phyloP scores from a whole-genome alignment of 1,140 invertebrate genomes.

The Brachystomella parvula region DNA sequence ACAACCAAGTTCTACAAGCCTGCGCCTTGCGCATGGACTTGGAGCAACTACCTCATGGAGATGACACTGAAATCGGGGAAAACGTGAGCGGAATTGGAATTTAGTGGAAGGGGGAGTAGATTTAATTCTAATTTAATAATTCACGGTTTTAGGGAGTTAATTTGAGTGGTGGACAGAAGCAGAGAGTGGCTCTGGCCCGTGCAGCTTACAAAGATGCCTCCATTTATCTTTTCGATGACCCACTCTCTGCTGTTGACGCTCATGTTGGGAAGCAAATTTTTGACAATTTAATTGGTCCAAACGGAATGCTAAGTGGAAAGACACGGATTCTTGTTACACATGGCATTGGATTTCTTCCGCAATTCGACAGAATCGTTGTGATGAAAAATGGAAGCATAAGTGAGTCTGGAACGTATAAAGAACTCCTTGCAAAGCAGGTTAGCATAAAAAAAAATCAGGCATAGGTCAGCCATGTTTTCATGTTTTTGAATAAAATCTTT shows the following conservation, averaged over 20 bases:
- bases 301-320: slow-evolving; percentile 38
- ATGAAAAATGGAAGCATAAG: slow-evolving; percentile 72
- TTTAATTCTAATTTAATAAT: not conserved
- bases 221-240: slow-evolving; percentile 55
- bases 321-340: slow-evolving; percentile 49
- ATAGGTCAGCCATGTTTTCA: not conserved
- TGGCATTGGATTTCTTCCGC: slow-evolving; percentile 75
- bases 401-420: slow-evolving; percentile 73
- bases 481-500: not conserved
- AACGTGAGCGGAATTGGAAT: slow-evolving; percentile 41
- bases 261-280: slow-evolving; percentile 50
- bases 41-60: slow-evolving; percentile 50
- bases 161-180: slow-evolving; percentile 56
- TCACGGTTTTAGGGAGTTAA: slow-evolving; percentile 46
- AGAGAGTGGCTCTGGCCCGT: slow-evolving; percentile 52
- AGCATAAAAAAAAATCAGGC: not conserved
- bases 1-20: slow-evolving; percentile 45
- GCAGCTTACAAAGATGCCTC: slow-evolving; percentile 40
- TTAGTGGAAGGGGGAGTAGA: no score
- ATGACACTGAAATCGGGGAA: slow-evolving; percentile 58
- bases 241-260: slow-evolving; percentile 52
- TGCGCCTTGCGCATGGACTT: slow-evolving; percentile 53
- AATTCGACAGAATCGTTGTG: slow-evolving; percentile 79
- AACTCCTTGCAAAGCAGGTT: slow-evolving; percentile 63
- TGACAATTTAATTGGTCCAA: slow-evolving; percentile 43